phyloP scores from a whole-genome alignment of 2,113 vertebrate species.

The Trichechus manatus region DNA sequence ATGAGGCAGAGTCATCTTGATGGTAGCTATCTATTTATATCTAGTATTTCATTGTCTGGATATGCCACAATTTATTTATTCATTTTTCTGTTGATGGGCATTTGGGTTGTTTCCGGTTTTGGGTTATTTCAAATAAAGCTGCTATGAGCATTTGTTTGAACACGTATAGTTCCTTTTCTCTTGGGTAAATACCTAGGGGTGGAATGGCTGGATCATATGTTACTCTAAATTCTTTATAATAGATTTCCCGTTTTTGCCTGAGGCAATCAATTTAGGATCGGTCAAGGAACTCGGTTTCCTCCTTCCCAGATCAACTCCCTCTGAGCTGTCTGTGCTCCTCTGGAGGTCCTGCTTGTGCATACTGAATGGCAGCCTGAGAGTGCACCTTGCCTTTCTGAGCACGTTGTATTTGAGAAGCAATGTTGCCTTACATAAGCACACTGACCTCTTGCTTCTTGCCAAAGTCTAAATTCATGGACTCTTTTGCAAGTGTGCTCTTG shows the following conservation, averaged over 20 bases:
- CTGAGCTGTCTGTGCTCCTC: neutral
- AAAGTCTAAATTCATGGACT: constrained; percentile 64
- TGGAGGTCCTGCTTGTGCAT: neutral
- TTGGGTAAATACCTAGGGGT: neutral
- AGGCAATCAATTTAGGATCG: neutral
- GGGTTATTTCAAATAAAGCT: neutral
- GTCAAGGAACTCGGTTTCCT: neutral
- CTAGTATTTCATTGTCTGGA: neutral
- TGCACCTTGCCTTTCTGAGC: constrained; percentile 36
- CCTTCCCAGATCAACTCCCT: neutral
- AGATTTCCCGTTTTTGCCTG: neutral
- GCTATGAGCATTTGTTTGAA: neutral
- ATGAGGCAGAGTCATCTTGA: neutral
- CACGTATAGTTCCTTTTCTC: constrained; percentile 18
- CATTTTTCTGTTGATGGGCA: neutral
- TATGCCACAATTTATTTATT: neutral
- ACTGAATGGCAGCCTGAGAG: neutral
- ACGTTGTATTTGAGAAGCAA: neutral
- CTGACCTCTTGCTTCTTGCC: constrained; percentile 69
- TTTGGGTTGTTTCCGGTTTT: neutral
- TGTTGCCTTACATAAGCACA: constrained; percentile 57
- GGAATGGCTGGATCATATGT: neutral
- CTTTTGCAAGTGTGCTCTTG: constrained; percentile 34
- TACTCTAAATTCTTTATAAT: neutral
- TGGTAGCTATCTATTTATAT: neutral